Evolutionary conservation across 2,113 vertebrate species (phyloP).

Genomic region (Melanocharis versteri): DNA sequence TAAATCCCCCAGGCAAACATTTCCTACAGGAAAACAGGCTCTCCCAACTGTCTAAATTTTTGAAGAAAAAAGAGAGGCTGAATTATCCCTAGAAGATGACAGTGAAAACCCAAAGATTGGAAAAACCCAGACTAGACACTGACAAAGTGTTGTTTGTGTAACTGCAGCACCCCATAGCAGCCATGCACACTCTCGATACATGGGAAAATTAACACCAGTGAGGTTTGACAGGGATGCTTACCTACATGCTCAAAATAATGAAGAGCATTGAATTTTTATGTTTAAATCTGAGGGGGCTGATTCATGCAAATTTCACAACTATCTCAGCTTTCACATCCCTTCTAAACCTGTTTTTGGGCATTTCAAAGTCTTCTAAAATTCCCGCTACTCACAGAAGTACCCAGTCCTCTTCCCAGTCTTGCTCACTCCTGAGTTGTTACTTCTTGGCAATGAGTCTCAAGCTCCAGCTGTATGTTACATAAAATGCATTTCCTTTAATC

Average conservation of each 20-base stretch:
- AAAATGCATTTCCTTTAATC: conserved; percentile 18
- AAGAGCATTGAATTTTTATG: neutral
- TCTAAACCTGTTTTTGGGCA: neutral
- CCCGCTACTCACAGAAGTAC: neutral
- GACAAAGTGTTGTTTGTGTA: neutral
- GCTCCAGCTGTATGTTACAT: neutral
- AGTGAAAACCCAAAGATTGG: neutral
- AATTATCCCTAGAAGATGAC: neutral
- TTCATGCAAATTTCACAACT: neutral
- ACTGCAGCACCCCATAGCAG: neutral
- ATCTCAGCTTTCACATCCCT: neutral
- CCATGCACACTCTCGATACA: neutral
- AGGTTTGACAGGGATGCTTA: conserved; percentile 4
- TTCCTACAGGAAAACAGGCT: neutral
- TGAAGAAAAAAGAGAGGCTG: neutral
- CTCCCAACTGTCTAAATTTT: neutral
- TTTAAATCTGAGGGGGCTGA: neutral
- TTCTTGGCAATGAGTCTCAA: neutral
- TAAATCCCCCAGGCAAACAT: neutral
- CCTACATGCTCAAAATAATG: neutral
- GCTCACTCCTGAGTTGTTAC: neutral
- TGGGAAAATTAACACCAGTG: neutral
- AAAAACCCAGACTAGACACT: neutral
- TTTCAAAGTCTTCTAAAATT: neutral
- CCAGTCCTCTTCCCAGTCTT: neutral